Conservation (phyloP, 2,888 invertebrate genomes). For the Stramonita haemastoma region DNA sequence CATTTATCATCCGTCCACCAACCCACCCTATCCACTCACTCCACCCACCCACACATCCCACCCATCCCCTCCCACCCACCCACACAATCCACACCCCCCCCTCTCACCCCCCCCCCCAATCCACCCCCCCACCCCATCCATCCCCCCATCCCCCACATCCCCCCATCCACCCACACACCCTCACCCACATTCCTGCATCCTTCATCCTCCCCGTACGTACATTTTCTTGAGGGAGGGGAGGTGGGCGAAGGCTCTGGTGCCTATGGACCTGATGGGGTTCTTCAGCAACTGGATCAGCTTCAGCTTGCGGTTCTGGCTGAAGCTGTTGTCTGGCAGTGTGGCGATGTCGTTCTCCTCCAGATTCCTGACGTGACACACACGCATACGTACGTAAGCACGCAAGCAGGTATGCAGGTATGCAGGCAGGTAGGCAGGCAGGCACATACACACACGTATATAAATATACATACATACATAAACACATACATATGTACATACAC, state of each 20-base stretch:
- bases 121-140: not conserved
- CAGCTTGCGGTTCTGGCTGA: constrained; percentile 85
- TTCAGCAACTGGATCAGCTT: constrained; percentile 88
- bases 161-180: not conserved
- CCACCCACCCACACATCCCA: not conserved
- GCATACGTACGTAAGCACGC: not conserved
- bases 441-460: not conserved
- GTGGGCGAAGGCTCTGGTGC: constrained; percentile 85
- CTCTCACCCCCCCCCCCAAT: too few species aligned
- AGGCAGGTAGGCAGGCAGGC: not conserved
- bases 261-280: constrained; percentile 87
- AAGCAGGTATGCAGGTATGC: not conserved
- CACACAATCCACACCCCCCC: too few species aligned
- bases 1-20: too few species aligned
- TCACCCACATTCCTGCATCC: too few species aligned
- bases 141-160: not conserved
- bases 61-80: not conserved
- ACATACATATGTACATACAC: not conserved
- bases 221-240: constrained; percentile 88
- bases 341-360: constrained; percentile 90
- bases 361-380: constrained; percentile 81
- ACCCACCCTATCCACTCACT: not conserved
- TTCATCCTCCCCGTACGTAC: constrained; percentile 80
- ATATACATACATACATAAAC: constrained; percentile 1
- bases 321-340: constrained; percentile 84